Conservation (phyloP, 2,888 invertebrate genomes). For the Patella pellucida region DNA sequence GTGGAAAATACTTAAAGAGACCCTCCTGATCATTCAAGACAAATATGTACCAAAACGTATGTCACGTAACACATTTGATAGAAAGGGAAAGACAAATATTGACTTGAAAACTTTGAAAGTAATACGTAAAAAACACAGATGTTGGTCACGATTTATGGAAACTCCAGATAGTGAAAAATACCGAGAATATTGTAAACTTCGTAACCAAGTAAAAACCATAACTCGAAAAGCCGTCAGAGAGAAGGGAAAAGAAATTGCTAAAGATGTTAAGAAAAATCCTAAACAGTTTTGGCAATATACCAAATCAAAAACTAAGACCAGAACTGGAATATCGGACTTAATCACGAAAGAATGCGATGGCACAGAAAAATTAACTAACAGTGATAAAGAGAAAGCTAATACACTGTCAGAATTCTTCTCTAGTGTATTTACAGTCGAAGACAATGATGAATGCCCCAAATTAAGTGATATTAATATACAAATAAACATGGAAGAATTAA, state of each 20-base stretch:
- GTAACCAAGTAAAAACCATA: slow-evolving; percentile 4
- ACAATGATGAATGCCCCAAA: neutral
- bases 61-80: neutral
- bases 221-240: neutral
- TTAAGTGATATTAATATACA: neutral
- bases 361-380: neutral
- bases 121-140: slow-evolving; percentile 17
- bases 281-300: neutral
- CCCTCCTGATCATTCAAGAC: neutral
- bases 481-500: neutral
- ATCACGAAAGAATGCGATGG: neutral
- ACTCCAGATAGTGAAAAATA: slow-evolving; percentile 22
- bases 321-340: neutral
- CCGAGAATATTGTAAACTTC: neutral
- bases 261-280: neutral
- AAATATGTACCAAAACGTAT: neutral
- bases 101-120: neutral
- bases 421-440: slow-evolving; percentile 16
- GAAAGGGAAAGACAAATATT: neutral
- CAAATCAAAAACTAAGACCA: neutral
- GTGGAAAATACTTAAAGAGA: neutral
- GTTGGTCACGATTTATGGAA: slow-evolving; percentile 23
- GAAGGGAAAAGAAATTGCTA: neutral
- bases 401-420: slow-evolving; percentile 18
- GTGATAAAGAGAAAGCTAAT: slow-evolving; percentile 13